phyloP scores from a whole-genome alignment of 2,888 invertebrate genomes.

The Catocala fraxini region DNA sequence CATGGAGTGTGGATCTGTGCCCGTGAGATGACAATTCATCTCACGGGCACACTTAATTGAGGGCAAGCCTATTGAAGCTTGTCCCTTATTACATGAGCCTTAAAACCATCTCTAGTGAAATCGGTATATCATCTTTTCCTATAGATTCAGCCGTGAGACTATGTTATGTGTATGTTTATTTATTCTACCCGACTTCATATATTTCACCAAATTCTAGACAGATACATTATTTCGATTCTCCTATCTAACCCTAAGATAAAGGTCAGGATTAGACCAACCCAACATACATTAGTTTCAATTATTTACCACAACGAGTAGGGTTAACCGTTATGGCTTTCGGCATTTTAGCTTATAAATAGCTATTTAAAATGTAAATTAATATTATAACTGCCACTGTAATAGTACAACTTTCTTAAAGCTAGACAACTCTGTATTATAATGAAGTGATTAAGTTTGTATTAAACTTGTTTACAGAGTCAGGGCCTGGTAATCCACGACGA shows the following conservation, averaged over 20 bases:
- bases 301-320: neutral
- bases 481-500: no score
- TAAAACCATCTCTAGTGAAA: no score
- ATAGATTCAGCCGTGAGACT: neutral
- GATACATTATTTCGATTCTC: neutral
- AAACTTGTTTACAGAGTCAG: neutral
- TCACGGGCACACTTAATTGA: no score
- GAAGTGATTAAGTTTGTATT: neutral
- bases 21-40: no score
- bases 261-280: neutral
- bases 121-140: no score
- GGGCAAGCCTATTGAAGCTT: no score
- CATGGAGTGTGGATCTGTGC: no score
- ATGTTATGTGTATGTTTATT: no score
- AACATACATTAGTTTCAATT: slow-evolving; percentile 1
- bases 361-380: neutral
- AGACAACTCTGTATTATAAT: neutral
- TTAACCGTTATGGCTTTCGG: neutral
- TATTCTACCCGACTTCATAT: no score
- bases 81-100: no score
- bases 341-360: neutral
- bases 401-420: neutral
- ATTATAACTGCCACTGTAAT: neutral
- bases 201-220: no score
- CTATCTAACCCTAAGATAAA: no score